Percentiles rank a stretch among this genome's conserved stretches.
phyloP scores from a whole-genome alignment of 1,140 invertebrate genomes.

The Drosophila yakuba region DNA sequence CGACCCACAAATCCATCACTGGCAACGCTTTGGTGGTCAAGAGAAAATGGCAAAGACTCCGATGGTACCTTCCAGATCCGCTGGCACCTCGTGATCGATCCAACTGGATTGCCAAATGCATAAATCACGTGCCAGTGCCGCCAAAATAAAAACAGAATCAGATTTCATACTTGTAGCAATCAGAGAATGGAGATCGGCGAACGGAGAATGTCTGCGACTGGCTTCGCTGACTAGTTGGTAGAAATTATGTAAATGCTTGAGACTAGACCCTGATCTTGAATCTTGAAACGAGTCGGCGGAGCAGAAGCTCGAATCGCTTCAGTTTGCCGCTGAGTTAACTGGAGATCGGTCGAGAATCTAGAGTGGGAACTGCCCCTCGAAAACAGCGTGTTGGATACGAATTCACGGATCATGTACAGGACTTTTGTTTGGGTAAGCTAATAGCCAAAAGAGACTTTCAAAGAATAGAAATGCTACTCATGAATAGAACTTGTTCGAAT shows the following conservation, averaged over 20 bases:
- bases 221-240: slow-evolving; percentile 34
- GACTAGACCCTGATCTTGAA: slow-evolving; percentile 72
- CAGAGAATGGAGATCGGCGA: slow-evolving; percentile 26
- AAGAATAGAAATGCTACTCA: neutral
- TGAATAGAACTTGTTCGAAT: too few species aligned
- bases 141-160: slow-evolving; percentile 40
- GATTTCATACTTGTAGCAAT: slow-evolving; percentile 31
- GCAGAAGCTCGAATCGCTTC: slow-evolving; percentile 39
- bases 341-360: slow-evolving; percentile 35
- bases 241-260: slow-evolving; percentile 77
- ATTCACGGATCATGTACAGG: slow-evolving; percentile 46
- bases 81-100: slow-evolving; percentile 64
- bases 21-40: slow-evolving; percentile 42
- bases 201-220: slow-evolving; percentile 48
- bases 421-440: slow-evolving; percentile 54
- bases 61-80: slow-evolving; percentile 42
- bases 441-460: neutral
- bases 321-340: slow-evolving; percentile 58
- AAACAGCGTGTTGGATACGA: slow-evolving; percentile 6
- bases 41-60: slow-evolving; percentile 45
- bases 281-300: slow-evolving; percentile 64
- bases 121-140: slow-evolving; percentile 67
- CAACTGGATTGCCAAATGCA: slow-evolving; percentile 70
- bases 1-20: slow-evolving; percentile 36
- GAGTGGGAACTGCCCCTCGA: slow-evolving; percentile 11